Conservation (phyloP, 2,888 invertebrate species). For the Phragmatobia fuliginosa region DNA sequence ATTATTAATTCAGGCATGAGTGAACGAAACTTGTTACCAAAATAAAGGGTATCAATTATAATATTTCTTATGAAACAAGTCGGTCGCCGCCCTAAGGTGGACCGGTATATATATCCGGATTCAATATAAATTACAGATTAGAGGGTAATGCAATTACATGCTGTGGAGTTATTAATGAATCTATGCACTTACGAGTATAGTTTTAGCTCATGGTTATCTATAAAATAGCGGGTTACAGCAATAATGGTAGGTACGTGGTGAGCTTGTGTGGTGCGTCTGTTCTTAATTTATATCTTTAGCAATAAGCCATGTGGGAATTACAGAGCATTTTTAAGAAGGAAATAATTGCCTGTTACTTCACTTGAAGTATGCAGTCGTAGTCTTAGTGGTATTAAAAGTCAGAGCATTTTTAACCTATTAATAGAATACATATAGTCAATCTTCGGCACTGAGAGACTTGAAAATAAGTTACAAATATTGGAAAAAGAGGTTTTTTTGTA, state of each 20-base stretch:
- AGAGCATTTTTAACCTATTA: too few relatives aligned
- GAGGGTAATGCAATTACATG: conserved; percentile 52
- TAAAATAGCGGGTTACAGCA: conserved; percentile 18
- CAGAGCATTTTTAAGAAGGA: background rate
- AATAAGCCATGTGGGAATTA: background rate
- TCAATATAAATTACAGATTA: conserved; percentile 52
- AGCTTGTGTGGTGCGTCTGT: background rate
- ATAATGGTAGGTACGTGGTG: conserved; percentile 25
- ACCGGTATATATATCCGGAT: conserved; percentile 41
- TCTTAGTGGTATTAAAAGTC: background rate
- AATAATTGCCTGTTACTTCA: conserved; percentile 4
- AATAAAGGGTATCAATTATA: background rate
- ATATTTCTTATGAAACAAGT: conserved; percentile 3
- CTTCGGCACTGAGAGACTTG: too few relatives aligned
- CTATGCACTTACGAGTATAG: conserved; percentile 31
- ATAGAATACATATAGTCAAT: too few relatives aligned
- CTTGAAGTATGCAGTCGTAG: background rate
- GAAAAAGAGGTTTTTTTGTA: too few relatives aligned
- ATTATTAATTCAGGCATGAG: too few relatives aligned
- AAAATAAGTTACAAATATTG: background rate
- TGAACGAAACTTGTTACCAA: background rate
- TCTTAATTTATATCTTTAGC: conserved; percentile 3
- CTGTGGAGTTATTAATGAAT: conserved; percentile 46
- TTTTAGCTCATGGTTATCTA: conserved; percentile 26
- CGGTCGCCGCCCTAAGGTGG: conserved; percentile 24